These are phyloP conservation scores for Sus cebifrons DNA, from an alignment of 2,797 vertebrate species.

Conservation along the genomic window DNA sequence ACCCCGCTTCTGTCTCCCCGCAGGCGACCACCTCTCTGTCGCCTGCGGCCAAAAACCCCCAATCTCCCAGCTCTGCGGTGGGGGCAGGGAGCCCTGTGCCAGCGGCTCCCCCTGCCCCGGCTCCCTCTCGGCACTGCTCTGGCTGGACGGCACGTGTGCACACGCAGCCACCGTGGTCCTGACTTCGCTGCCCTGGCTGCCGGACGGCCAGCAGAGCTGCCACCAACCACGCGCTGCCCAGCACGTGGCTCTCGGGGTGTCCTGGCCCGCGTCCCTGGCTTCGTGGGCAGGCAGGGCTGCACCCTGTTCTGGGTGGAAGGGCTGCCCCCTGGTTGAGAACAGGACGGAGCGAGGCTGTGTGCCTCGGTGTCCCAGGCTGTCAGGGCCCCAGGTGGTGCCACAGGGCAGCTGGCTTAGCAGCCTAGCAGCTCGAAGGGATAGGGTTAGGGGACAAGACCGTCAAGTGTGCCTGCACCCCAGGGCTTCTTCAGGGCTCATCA, in stretches of 20 bases:
- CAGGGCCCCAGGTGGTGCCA: conserved; percentile 88
- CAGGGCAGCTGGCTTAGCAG: conserved; percentile 85
- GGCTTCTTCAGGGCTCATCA: neutral
- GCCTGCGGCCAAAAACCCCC: neutral
- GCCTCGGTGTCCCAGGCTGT: conserved; percentile 91
- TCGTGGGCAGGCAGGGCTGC: neutral
- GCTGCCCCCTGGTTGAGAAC: conserved; percentile 87
- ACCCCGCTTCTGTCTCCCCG: no score
- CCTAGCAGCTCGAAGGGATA: conserved; percentile 83
- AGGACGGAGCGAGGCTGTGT: conserved; percentile 90
- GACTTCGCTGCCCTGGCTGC: no score
- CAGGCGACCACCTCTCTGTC: neutral
- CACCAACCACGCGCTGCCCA: neutral
- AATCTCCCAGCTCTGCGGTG: neutral
- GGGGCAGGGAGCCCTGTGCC: no score
- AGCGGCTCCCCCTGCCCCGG: accelerated
- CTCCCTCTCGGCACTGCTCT: neutral
- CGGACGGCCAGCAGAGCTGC: neutral
- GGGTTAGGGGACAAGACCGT: conserved; percentile 42
- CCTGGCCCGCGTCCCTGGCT: neutral
- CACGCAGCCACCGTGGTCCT: neutral
- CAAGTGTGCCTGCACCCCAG: neutral
- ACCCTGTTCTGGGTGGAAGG: conserved; percentile 87
- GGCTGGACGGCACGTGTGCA: neutral
- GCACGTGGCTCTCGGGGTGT: neutral